A percentile compares a stretch with the other conserved stretches of the same genome.
phyloP scores from a whole-genome alignment of 2,113 vertebrate genomes.

The Misgurnus anguillicaudatus region DNA sequence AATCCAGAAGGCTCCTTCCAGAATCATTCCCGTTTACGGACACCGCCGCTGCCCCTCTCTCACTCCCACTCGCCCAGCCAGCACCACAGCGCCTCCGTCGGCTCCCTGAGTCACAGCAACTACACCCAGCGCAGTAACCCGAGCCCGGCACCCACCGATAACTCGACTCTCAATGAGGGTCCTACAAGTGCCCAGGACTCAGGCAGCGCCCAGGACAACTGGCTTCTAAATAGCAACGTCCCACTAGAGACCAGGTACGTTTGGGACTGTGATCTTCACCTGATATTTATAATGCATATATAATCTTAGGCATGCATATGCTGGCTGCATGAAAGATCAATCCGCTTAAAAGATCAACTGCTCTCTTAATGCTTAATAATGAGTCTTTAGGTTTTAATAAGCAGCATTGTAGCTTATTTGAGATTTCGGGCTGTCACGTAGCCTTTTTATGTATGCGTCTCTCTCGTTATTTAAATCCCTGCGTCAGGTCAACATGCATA shows the following conservation, averaged over 20 bases:
- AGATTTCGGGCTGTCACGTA: not conserved
- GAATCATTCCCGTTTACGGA: constrained; percentile 90
- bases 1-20: constrained; percentile 82
- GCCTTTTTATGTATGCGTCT: not conserved
- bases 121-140: constrained; percentile 94
- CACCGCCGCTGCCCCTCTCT: constrained; percentile 88
- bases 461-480: constrained; percentile 24
- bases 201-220: constrained; percentile 91
- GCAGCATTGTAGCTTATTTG: not conserved
- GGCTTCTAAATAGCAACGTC: constrained; percentile 99
- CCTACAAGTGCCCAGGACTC: constrained; percentile 81
- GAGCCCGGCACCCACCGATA: constrained; percentile 92
- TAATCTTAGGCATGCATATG: constrained; percentile 14
- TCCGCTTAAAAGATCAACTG: not conserved
- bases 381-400: not conserved
- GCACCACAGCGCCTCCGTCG: constrained; percentile 90
- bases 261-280: not conserved
- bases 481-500: constrained; percentile 55
- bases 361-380: not conserved
- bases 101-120: constrained; percentile 91
- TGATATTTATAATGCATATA: not conserved
- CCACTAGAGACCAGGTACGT: constrained; percentile 95
- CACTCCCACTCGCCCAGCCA: constrained; percentile 91
- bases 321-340: constrained; percentile 19
- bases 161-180: constrained; percentile 88